Evolutionary conservation across 2,888 invertebrate species (phyloP).

Genomic region (Drosophila colorata): DNA sequence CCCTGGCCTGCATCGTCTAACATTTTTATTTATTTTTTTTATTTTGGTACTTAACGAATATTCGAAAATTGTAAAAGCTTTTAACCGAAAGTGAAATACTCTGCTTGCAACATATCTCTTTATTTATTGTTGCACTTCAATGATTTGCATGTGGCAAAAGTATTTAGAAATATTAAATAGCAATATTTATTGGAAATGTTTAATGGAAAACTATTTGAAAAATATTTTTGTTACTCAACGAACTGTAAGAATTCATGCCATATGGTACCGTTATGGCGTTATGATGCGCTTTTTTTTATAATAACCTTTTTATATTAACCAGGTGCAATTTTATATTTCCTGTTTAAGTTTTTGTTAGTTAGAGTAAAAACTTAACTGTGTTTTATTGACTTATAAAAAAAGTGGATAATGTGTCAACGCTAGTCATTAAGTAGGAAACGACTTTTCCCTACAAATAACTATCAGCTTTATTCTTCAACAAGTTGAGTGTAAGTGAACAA

Average conservation of each 20-base stretch:
- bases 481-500: no score
- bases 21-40: neutral
- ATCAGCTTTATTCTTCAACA: neutral
- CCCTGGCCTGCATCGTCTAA: constrained; percentile 28
- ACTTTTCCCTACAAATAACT: neutral
- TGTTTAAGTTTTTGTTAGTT: neutral
- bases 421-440: neutral
- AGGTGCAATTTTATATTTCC: no score
- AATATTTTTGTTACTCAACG: neutral
- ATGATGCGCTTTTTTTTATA: no score
- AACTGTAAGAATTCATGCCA: neutral
- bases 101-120: constrained; percentile 43
- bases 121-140: constrained; percentile 42
- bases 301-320: no score
- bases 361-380: neutral
- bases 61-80: constrained; percentile 3
- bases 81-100: constrained; percentile 29
- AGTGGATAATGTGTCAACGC: neutral
- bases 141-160: constrained; percentile 45
- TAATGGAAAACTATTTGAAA: neutral
- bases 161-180: constrained; percentile 4
- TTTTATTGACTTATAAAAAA: neutral
- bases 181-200: neutral
- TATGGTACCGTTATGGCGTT: neutral
- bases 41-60: constrained; percentile 4